Base-by-base conservation (phyloP, 2,888 invertebrate species). In the Zygothrica quintamaculata region DNA sequence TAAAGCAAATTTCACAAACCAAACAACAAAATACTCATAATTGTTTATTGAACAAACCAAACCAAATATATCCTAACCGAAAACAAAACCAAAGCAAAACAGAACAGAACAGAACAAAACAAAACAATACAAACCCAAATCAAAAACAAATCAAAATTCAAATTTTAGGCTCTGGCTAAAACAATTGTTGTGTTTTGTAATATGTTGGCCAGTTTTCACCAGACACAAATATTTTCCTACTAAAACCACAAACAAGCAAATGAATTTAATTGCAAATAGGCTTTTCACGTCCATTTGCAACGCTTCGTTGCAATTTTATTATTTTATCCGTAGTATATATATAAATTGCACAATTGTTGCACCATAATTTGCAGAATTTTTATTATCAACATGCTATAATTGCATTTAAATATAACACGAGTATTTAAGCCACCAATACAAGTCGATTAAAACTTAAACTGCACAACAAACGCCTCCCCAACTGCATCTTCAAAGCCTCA, bases 171-270 rank as follows among this genome's bases (percentile, higher is more conserved):
- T 22, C 9, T 29, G 18, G 39, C 13, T n/a, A 46, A 25, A 68
- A 47, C 40, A 59, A 65, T 59, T 68, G 55, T 22, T 22, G 2
- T 46, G 26, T 22, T 22, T 22, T 46, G 26, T 58, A 64, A 57
- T 69, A 42, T 65, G 56, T 50, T 36, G 67, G 31, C 26, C 40
- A 31, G 11, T 67, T 55, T 53, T 43, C 52, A 56, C 65, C 58
- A 40, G 43, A 78, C 60, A 64, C 18, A 39, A 60, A 22, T 22
- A 66, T 77, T 75, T 65, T n/a, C n/a, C 58, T 11, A 52, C 62
- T 22, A 58, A 55, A 73, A 56, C 85, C 79, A 13, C 82, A 81
- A 70, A 81, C 55, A 46, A 48, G 36, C 29, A 81, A 72, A 72
- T 59, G 51, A 36, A 78, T 75, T 58, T 64, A 59, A 62, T 60